Evolutionary conservation across 2,888 invertebrate genomes (phyloP).

Genomic region (Ormyrus nitidulus): DNA sequence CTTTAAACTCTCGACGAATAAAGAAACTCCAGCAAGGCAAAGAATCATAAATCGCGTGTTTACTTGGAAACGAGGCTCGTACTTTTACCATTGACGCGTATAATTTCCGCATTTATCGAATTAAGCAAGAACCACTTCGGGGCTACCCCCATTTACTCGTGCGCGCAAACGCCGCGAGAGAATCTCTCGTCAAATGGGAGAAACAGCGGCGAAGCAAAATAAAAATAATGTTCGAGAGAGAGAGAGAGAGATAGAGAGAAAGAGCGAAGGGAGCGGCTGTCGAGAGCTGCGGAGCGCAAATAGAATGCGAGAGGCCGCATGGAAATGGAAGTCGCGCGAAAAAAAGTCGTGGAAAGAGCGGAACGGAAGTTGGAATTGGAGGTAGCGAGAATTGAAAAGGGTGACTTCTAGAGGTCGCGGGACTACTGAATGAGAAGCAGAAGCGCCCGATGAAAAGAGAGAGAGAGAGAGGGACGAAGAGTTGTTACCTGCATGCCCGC

Average conservation of each 20-base stretch:
- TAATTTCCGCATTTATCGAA: slow-evolving; percentile 21
- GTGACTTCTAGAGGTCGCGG: slow-evolving; percentile 29
- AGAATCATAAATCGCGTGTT: background rate
- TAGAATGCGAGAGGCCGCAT: slow-evolving; percentile 14
- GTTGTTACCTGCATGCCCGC: too few relatives aligned
- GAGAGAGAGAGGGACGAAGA: background rate
- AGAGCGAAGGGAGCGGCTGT: background rate
- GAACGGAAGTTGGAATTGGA: slow-evolving; percentile 27
- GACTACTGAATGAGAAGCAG: slow-evolving; percentile 4
- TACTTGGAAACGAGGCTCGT: too few relatives aligned
- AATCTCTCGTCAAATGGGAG: background rate
- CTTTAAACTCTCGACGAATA: background rate
- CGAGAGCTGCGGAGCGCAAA: slow-evolving; percentile 20
- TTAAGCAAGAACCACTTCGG: background rate
- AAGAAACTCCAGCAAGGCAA: background rate
- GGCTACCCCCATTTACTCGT: background rate
- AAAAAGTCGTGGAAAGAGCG: background rate
- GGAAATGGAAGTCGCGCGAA: background rate
- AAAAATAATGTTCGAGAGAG: slow-evolving; percentile 1
- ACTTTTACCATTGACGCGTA: background rate
- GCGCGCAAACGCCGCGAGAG: background rate
- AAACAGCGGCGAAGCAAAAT: background rate
- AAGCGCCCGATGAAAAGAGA: background rate
- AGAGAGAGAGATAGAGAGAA: background rate
- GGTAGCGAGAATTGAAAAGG: slow-evolving; percentile 33